Evolutionary conservation across 92 coral and sea anemone species (phyloP), one percentile per base, ranked within the genome.

Genomic region (Muricea muricata): DNA sequence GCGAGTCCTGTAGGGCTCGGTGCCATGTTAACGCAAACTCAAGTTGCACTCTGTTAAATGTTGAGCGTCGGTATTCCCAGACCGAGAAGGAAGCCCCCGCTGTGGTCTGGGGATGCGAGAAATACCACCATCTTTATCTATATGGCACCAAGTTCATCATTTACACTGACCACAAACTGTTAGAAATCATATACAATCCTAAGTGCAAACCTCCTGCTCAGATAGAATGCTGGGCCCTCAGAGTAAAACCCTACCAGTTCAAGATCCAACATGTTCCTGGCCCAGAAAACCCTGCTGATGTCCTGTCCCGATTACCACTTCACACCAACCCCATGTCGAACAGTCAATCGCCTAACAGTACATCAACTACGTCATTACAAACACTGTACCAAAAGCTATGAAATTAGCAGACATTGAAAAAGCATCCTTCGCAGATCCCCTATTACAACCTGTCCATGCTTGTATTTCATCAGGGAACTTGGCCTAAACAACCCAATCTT

Each of bases 101-200:
- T 6, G 60, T 73, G 33, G 79, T 73, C 17, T 42, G 29, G 79
- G 34, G n/a, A n/a, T n/a, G n/a, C n/a, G 78, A 39, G 54, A 72
- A 72, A 70, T 72, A 40, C 55, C 78, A 72, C 56, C n/a, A n/a
- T n/a, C n/a, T 72, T 20, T 72, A 72, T 57, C 55, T 72, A 9
- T 72, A 35, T 32, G 55, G 55, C 0, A 72, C 55, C 14, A 57
- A 72, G 3, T 72, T 72, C 31, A 72, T 57, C 55, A 35, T 72
- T 4, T 72, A 72, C 55, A 72, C 78, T 17, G 78, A 72, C 57
- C 78, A 72, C 56, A 72, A 72, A 34, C 78, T 57, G 8, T 24
- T 72, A 57, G 78, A 72, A 40, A 40, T 72, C n/a, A 72, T 72
- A 40, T 34, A 72, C 45, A 72, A 40, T 32, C 78, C 78, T 72